Evolutionary conservation across 2,797 vertebrate genomes (phyloP).

Genomic region (Urophycis tenuis): DNA sequence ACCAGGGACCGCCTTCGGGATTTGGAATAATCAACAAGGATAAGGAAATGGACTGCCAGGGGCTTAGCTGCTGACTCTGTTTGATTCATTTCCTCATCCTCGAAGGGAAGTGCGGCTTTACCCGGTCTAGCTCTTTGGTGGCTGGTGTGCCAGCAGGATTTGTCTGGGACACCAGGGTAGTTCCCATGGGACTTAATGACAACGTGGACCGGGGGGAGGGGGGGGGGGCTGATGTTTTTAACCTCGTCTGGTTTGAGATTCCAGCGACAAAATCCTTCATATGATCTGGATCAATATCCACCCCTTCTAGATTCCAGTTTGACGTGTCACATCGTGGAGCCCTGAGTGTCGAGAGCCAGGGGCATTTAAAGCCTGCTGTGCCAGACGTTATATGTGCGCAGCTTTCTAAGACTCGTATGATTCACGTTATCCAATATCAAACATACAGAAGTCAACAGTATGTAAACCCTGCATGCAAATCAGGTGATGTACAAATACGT

Average conservation of each 20-base stretch:
- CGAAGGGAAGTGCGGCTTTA: slow-evolving; percentile 67
- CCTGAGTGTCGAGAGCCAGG: no score
- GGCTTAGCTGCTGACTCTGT: slow-evolving; percentile 65
- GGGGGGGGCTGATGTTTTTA: not conserved
- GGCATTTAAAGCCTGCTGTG: no score
- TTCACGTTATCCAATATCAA: not conserved
- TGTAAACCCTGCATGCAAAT: not conserved
- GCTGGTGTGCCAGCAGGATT: slow-evolving; percentile 59
- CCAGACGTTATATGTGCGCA: no score
- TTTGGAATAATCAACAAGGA: slow-evolving; percentile 68
- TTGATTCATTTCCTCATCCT: slow-evolving; percentile 52
- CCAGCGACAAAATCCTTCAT: not conserved
- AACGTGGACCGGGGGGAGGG: slow-evolving; percentile 21
- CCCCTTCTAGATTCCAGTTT: not conserved
- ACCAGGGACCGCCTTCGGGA: slow-evolving; percentile 56
- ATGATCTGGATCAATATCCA: not conserved
- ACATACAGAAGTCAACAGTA: not conserved
- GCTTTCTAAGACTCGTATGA: not conserved
- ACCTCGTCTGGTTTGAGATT: not conserved
- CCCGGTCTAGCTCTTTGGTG: slow-evolving; percentile 51
- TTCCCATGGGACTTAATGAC: slow-evolving; percentile 63
- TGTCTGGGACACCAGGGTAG: slow-evolving; percentile 55
- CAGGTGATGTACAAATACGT: not conserved
- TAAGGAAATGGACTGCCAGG: slow-evolving; percentile 64
- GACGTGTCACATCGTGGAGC: no score